Percentiles rank a stretch among this genome's conserved stretches.
phyloP scores from a whole-genome alignment of 2,113 vertebrate species.

The Numida meleagris region DNA sequence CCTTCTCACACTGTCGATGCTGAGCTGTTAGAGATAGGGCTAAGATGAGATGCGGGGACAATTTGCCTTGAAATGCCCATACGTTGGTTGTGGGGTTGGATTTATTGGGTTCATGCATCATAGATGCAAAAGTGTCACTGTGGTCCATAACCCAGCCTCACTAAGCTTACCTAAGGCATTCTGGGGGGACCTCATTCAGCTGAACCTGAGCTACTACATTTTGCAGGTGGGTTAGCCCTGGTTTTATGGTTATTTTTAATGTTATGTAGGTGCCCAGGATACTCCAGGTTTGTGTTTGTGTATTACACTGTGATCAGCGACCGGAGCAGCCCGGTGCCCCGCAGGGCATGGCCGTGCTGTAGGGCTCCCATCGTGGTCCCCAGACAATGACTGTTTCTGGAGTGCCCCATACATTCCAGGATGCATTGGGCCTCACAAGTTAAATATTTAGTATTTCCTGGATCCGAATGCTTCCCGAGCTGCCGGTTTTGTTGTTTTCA shows the following conservation, averaged over 20 bases:
- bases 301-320: background rate
- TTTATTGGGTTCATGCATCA: rapidly evolving
- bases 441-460: constrained; percentile 68
- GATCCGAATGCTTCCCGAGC: constrained; percentile 27
- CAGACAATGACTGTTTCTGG: background rate
- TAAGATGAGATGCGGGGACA: background rate
- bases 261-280: background rate
- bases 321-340: background rate
- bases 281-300: background rate
- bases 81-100: background rate
- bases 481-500: constrained; percentile 52
- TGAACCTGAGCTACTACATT: background rate
- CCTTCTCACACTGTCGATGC: background rate
- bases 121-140: background rate
- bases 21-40: background rate
- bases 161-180: background rate
- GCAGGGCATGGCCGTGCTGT: background rate
- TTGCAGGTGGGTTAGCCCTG: background rate
- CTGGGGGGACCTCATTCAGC: background rate
- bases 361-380: background rate
- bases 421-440: constrained; percentile 45
- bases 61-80: background rate
- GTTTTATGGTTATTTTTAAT: background rate
- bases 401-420: constrained; percentile 47
- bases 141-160: background rate